Evolutionary conservation across 1,140 invertebrate genomes (phyloP).

Genomic region (Matsumurasca onukii): DNA sequence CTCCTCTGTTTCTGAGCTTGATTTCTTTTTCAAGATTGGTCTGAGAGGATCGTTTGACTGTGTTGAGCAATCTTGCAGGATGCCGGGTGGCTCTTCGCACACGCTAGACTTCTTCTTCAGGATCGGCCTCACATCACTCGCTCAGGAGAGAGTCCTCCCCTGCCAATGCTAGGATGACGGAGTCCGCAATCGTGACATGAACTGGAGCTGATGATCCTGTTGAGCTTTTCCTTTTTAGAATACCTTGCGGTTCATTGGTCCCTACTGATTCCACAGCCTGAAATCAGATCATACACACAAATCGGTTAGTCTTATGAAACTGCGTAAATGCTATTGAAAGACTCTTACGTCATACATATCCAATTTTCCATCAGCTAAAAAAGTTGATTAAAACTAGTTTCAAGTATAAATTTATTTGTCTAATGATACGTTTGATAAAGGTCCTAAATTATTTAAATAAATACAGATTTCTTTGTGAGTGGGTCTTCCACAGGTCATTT

Average conservation of each 20-base stretch:
- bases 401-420: no score
- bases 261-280: slow-evolving; percentile 5
- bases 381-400: no score
- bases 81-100: slow-evolving; percentile 52
- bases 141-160: slow-evolving; percentile 50
- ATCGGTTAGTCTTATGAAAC: no score
- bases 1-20: slow-evolving; percentile 75
- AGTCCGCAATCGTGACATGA: slow-evolving; percentile 69
- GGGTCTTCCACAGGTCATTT: no score
- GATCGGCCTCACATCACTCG: slow-evolving; percentile 72
- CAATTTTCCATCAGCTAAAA: no score
- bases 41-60: slow-evolving; percentile 56
- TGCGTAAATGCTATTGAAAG: no score
- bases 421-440: no score
- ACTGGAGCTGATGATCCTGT: slow-evolving; percentile 1
- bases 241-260: slow-evolving; percentile 56
- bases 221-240: slow-evolving; percentile 60
- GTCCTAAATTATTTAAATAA: no score
- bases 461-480: no score
- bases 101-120: slow-evolving; percentile 68
- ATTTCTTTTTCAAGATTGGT: slow-evolving; percentile 83
- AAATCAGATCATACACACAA: no score
- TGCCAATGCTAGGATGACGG: slow-evolving; percentile 64
- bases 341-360: no score
- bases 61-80: slow-evolving; percentile 35